A percentile compares a stretch with the other conserved stretches of the same genome.
phyloP scores from a whole-genome alignment of 2,113 vertebrate species.

The Vombatus ursinus region DNA sequence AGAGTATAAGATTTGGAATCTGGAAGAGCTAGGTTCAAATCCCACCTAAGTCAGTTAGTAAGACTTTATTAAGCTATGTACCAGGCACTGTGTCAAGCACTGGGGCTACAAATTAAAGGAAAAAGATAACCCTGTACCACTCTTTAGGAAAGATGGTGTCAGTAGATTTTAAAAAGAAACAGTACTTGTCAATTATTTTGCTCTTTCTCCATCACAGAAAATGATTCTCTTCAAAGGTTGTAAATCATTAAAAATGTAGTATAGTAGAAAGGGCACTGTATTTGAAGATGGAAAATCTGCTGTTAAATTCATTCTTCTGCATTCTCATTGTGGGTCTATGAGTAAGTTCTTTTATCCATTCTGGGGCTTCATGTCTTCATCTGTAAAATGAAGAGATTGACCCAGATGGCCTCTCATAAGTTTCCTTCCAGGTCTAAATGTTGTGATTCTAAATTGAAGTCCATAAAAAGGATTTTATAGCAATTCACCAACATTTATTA shows the following conservation, averaged over 20 bases:
- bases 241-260: background rate
- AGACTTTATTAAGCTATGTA: background rate
- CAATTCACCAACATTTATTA: background rate
- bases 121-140: background rate
- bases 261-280: background rate
- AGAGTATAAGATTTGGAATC: background rate
- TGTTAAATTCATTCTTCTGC: background rate
- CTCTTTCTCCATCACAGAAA: background rate
- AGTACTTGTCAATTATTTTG: background rate
- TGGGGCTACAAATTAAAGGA: background rate
- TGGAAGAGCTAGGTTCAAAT: background rate
- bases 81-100: background rate
- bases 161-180: background rate
- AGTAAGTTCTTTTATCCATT: background rate
- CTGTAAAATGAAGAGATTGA: background rate
- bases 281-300: background rate
- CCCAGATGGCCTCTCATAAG: background rate
- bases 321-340: background rate
- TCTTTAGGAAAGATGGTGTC: background rate
- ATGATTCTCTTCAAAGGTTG: background rate
- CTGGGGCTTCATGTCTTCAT: background rate
- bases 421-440: background rate
- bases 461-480: background rate
- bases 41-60: background rate
- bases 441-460: background rate